Conservation (phyloP, 2,888 invertebrate species). For the Sphaerophoria taeniata region DNA sequence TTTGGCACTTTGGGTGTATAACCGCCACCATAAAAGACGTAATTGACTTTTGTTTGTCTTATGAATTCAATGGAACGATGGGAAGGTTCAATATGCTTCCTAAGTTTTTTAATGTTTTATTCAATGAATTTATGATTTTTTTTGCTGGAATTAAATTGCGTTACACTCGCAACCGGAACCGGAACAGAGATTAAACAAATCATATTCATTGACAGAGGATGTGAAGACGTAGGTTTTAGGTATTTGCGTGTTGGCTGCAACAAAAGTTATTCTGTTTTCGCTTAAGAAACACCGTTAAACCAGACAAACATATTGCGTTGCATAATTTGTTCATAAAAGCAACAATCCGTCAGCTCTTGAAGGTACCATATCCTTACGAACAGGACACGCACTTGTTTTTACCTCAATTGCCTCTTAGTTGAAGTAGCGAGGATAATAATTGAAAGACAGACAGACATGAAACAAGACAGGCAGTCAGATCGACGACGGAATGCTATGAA, state of each 20-base stretch:
- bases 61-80: slow-evolving; percentile 47
- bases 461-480: no score
- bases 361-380: no score
- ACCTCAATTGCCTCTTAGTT: no score
- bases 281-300: no score
- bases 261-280: no score
- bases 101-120: slow-evolving; percentile 60
- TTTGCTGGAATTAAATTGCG: slow-evolving; percentile 35
- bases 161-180: slow-evolving; percentile 52
- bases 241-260: background rate
- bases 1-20: slow-evolving; percentile 12
- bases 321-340: no score
- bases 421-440: no score
- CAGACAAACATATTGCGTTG: no score
- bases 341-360: no score
- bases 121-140: slow-evolving; percentile 41
- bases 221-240: background rate
- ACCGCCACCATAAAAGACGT: slow-evolving; percentile 5
- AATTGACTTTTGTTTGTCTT: background rate
- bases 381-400: no score
- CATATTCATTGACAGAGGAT: slow-evolving; percentile 7
- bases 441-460: no score
- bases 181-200: slow-evolving; percentile 33
- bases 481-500: no score
- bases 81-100: slow-evolving; percentile 69